Evolutionary conservation across 2,797 vertebrate species (phyloP), one percentile per base, ranked within the genome.

Genomic region (Crenuchus spilurus): DNA sequence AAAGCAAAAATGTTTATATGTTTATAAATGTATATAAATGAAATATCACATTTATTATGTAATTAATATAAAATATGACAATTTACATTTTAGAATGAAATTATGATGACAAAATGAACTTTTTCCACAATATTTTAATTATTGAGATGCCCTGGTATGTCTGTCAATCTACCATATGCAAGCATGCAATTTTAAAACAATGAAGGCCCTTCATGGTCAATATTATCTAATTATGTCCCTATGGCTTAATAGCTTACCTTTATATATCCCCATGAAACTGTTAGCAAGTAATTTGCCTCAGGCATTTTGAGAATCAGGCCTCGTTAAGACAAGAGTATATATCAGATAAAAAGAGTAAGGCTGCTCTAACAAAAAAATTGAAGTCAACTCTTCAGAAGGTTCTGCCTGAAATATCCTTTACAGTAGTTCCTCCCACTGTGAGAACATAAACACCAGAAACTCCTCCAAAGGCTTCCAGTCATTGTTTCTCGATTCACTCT

Each of bases 181-280:
- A 4, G 35, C 35, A 33, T 4, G 20, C 16, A 35, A 20, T 33
- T n/a, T 18, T 4, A 33, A 54, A 9, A 35, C 16, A 58, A 57
- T 30, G 13, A 9, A 13, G 22, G 6, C 33, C 3, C 3, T 10
- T 7, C 14, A 16, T 57, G 16, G 6, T 6, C 52, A 16, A 6
- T 20, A 30, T 28, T 6, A 26, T 14, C 49, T 26, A 14, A 26
- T 35, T 22, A 28, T 30, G 18, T 6, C n/a, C 31, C 31, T 1
- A 54, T 24, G 4, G 16, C 39, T 24, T 22, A 28, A 62, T 3
- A 62, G 20, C 72, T 95, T 96, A 99, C 97, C 97, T 99, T 99
- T 91, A 99, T 99, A 89, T 98, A 99, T 85, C 96, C 96, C 97
- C 96, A 99, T 72, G 97, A 99, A 86, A 99, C 96, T 84, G 97